phyloP scores from a whole-genome alignment of 2,797 vertebrate genomes.

The Pteropus rufus region DNA sequence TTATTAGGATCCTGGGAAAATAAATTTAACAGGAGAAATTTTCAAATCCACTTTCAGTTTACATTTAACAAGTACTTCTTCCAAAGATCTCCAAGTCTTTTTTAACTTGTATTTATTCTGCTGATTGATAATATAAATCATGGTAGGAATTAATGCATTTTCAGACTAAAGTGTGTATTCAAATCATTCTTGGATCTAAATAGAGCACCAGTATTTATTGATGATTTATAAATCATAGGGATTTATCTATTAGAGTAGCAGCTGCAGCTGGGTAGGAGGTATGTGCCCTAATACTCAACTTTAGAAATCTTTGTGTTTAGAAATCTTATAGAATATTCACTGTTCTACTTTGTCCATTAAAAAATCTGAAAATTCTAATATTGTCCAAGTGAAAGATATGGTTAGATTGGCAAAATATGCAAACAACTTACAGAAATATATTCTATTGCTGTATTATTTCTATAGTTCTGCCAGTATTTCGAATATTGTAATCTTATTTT shows the following conservation, averaged over 20 bases:
- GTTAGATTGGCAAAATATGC: background rate
- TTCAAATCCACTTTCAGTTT: conserved; percentile 62
- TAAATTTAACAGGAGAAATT: conserved; percentile 66
- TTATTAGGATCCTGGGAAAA: conserved; percentile 75
- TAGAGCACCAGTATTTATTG: background rate
- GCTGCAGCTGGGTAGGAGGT: background rate
- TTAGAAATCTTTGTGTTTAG: background rate
- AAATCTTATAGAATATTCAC: background rate
- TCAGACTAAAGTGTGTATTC: conserved; percentile 10
- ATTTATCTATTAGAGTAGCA: background rate
- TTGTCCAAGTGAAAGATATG: background rate
- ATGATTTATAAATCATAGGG: background rate
- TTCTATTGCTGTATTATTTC: background rate
- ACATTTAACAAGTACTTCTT: conserved; percentile 56
- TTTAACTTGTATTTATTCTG: conserved; percentile 20
- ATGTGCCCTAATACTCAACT: background rate
- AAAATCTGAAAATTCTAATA: background rate
- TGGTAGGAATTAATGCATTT: conserved; percentile 26
- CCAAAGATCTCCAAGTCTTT: conserved; percentile 34
- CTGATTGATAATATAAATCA: conserved; percentile 37
- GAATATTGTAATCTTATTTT: background rate
- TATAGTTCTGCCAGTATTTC: background rate
- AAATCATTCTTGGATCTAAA: background rate
- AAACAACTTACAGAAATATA: background rate
- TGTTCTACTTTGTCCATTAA: background rate